Conservation (phyloP, 2,888 invertebrate genomes). For the Tetranychus piercei region DNA sequence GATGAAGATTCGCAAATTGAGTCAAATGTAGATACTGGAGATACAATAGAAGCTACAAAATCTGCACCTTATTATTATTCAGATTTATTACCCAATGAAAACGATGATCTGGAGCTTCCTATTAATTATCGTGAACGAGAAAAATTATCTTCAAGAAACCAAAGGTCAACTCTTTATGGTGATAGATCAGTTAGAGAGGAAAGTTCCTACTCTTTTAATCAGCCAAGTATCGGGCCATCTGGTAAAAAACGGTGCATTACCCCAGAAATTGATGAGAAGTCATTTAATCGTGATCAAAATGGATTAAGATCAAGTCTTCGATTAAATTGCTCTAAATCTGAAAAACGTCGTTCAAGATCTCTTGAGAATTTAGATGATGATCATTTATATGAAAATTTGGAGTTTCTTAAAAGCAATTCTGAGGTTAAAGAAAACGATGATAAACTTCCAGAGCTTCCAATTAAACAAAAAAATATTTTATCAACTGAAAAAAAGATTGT, state of each 20-base stretch:
- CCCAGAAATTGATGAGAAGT: neutral
- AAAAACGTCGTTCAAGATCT: slow-evolving; percentile 14
- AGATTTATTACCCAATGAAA: slow-evolving; percentile 40
- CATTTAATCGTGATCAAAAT: neutral
- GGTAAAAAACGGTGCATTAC: neutral
- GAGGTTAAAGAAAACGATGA: neutral
- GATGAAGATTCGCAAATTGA: neutral
- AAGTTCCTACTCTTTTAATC: neutral
- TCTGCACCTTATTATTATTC: slow-evolving; percentile 62
- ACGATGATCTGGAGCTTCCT: neutral
- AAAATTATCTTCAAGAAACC: neutral
- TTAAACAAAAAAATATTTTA: neutral
- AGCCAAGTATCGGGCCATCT: neutral
- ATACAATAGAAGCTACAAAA: neutral
- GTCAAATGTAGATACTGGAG: neutral
- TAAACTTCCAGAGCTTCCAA: neutral
- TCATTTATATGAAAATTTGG: slow-evolving; percentile 19
- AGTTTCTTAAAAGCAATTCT: neutral
- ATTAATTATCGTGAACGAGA: neutral
- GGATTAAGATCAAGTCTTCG: neutral
- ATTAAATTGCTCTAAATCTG: neutral
- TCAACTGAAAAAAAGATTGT: neutral
- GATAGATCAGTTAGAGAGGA: neutral
- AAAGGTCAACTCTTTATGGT: neutral
- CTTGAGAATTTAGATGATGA: slow-evolving; percentile 14